phyloP scores from a whole-genome alignment of 2,888 invertebrate species.

The Drosophila acutilabella region DNA sequence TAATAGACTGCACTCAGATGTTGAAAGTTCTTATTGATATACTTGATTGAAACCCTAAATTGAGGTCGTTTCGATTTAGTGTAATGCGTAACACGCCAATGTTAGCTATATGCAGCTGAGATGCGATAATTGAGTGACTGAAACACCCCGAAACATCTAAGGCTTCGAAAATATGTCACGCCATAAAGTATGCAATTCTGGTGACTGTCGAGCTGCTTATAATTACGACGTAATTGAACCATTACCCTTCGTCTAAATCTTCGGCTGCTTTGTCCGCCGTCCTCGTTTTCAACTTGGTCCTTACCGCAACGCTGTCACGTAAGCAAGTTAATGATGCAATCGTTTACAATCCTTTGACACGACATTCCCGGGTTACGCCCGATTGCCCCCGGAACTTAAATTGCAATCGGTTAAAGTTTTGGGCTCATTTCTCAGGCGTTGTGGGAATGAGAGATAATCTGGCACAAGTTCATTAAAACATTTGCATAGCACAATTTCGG shows the following conservation, averaged over 20 bases:
- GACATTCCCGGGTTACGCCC: slow-evolving; percentile 40
- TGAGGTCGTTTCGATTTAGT: slow-evolving; percentile 12
- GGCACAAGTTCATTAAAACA: slow-evolving; percentile 59
- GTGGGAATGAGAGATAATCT: slow-evolving; percentile 26
- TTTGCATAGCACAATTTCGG: slow-evolving; percentile 22
- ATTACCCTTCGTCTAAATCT: slow-evolving; percentile 4
- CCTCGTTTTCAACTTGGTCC: slow-evolving; percentile 14
- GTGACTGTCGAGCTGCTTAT: slow-evolving; percentile 50
- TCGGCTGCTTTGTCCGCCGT: slow-evolving; percentile 4
- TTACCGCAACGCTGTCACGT: slow-evolving; percentile 45
- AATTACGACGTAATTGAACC: slow-evolving; percentile 74
- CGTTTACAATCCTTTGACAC: slow-evolving; percentile 71
- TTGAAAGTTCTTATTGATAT: background rate
- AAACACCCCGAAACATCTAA: background rate
- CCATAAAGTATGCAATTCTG: slow-evolving; percentile 46
- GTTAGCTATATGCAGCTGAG: slow-evolving; percentile 7
- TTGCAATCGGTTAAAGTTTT: slow-evolving; percentile 47
- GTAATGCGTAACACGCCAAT: slow-evolving; percentile 23
- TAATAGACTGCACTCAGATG: background rate
- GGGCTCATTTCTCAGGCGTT: slow-evolving; percentile 16
- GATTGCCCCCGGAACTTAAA: slow-evolving; percentile 25
- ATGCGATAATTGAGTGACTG: slow-evolving; percentile 61
- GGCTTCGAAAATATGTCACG: slow-evolving; percentile 42
- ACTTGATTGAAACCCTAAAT: background rate
- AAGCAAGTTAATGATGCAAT: slow-evolving; percentile 75